Evolutionary conservation across 1,140 invertebrate genomes (phyloP).

Genomic region (Papilio dardanus): DNA sequence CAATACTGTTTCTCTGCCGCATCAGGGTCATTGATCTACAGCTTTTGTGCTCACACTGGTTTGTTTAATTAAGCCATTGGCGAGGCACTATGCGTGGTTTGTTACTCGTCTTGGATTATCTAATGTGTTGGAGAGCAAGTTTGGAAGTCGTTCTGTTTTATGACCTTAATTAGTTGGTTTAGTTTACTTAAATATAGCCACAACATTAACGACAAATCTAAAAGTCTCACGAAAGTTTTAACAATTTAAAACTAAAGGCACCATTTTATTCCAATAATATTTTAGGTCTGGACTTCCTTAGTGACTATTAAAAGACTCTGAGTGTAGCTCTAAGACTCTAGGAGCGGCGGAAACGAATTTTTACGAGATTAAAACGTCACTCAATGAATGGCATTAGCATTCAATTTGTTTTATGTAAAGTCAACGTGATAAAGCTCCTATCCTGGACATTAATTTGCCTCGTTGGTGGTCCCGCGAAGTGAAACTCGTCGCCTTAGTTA

Average conservation of each 20-base stretch:
- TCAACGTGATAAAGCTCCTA: constrained; percentile 30
- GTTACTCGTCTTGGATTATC: not conserved
- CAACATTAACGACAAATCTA: not conserved
- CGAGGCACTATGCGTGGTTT: constrained; percentile 19
- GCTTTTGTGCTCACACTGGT: constrained; percentile 25
- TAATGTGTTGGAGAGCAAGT: constrained; percentile 11
- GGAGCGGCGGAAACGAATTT: not conserved
- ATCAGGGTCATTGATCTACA: constrained; percentile 25
- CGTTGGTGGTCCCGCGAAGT: constrained; percentile 41
- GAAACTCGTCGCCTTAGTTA: constrained; percentile 54
- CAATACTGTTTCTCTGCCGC: constrained; percentile 12
- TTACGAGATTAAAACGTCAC: not conserved
- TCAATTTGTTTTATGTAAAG: constrained; percentile 33
- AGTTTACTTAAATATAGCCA: not conserved
- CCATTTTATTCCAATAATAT: not conserved
- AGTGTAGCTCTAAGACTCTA: not conserved
- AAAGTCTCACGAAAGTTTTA: too few relatives aligned
- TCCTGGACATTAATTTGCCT: constrained; percentile 37
- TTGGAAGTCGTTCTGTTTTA: not conserved
- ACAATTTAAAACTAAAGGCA: not conserved
- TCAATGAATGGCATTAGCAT: constrained; percentile 10
- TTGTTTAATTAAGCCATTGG: constrained; percentile 35
- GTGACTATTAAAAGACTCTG: too few relatives aligned
- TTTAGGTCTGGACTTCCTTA: not conserved
- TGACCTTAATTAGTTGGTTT: not conserved